Base-by-base conservation (phyloP, 2,113 vertebrate genomes). In the Conger conger region DNA sequence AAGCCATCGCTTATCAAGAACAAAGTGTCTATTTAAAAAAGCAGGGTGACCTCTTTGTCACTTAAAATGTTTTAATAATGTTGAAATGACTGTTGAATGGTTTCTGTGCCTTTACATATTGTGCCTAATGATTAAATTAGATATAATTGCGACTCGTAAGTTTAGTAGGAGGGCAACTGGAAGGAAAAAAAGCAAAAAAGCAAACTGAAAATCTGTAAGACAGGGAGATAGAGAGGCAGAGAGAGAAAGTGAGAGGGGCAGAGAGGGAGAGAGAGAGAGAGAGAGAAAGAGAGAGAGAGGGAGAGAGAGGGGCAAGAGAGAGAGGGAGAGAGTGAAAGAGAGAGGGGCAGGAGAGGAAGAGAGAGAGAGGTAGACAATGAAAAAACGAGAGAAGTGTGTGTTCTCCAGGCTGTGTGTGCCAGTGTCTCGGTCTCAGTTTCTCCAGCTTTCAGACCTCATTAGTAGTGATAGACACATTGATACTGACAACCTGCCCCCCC, bases 371-470 rank as follows among this genome's bases (percentile, higher is more conserved):
- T 13, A 50, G 45, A 50, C 6, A 93, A 88, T 86, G 86, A 89
- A 87, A 88, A 80, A 88, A 89, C 88, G 88, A 86, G 85, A 91
- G 87, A 88, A 86, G 89, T 91, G 92, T 92, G 93, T 88, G 90
- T 93, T 92, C 91, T 91, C 88, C 60, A 86, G 91, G 91, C 88
- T 89, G 91, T 92, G 88, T 90, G 84, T 91, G 90, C 92, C 87
- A 92, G 90, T 90, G 92, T 89, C 91, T 93, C 38, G 84, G 15
- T 50, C 5, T 50, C 45, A 13, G 90, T 92, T 92, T 93, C 90
- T 89, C 90, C 89, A 88, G 92, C 91, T 91, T 88, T 91, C 89
- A 91, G 91, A 93, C 91, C 93, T 95, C 94, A 95, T 95, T 95
- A 95, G 93, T 88, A 88, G 90, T 93, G 92, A 94, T 89, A 93